These are phyloP conservation scores for Frieseomelitta varia DNA, from an alignment of 1,140 invertebrate species.

Conservation along the genomic window DNA sequence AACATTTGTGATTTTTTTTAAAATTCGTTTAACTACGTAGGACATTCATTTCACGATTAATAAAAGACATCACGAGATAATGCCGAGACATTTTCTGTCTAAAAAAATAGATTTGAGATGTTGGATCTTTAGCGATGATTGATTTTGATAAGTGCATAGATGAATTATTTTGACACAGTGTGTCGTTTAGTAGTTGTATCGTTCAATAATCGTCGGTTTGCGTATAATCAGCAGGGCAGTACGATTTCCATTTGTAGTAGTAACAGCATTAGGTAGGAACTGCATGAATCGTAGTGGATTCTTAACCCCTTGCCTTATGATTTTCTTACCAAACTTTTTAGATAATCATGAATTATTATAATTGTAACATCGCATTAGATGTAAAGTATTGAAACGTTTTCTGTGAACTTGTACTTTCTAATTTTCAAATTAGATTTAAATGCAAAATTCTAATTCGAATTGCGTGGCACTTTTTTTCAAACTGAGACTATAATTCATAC, in stretches of 20 bases:
- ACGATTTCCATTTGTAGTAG: constrained; percentile 17
- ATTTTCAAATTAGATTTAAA: no score
- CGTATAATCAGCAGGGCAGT: constrained; percentile 34
- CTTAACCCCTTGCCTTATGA: background rate
- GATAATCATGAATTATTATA: no score
- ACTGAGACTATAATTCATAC: no score
- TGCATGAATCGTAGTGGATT: constrained; percentile 6
- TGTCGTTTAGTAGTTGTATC: background rate
- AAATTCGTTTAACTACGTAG: background rate
- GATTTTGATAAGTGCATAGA: background rate
- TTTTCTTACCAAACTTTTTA: no score
- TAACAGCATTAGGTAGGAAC: constrained; percentile 18
- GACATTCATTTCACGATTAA: constrained; percentile 21
- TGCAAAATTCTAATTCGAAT: no score
- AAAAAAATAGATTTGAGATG: constrained; percentile 44
- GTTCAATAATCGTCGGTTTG: background rate
- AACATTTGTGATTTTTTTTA: background rate
- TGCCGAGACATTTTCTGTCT: background rate
- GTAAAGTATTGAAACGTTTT: no score
- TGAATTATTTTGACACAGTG: constrained; percentile 13
- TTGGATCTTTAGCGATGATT: background rate
- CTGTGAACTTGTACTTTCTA: no score
- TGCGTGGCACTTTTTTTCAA: no score
- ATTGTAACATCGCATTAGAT: no score
- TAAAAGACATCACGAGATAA: background rate